A percentile compares a stretch with the other conserved stretches of the same genome.
Evolutionary conservation across 2,113 vertebrate species (phyloP).

Genomic region (Clupea harengus): DNA sequence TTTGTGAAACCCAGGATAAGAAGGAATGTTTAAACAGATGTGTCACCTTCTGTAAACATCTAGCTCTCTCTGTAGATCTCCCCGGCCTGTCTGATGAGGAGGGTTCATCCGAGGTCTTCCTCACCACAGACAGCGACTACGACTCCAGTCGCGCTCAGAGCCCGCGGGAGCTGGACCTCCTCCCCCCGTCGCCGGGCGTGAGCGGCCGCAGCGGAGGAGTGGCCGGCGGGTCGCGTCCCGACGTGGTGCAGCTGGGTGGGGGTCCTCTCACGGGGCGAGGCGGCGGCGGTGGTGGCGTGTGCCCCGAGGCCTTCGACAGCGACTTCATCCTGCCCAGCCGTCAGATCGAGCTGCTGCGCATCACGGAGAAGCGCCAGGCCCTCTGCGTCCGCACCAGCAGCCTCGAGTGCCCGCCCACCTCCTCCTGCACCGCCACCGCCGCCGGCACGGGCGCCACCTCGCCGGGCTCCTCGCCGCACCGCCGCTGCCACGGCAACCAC

Average conservation of each 20-base stretch:
- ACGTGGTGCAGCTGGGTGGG: slow-evolving; percentile 73
- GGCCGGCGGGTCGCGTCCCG: slow-evolving; percentile 74
- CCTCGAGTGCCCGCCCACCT: slow-evolving; percentile 79
- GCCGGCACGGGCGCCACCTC: slow-evolving; percentile 61
- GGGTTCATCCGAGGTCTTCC: slow-evolving; percentile 86
- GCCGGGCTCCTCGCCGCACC: slow-evolving; percentile 61
- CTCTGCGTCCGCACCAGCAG: slow-evolving; percentile 89
- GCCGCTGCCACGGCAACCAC: slow-evolving; percentile 35
- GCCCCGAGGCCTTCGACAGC: slow-evolving; percentile 77
- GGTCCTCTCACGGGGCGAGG: not conserved
- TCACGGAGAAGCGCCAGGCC: slow-evolving; percentile 86
- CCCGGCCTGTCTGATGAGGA: slow-evolving; percentile 83
- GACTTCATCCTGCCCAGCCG: slow-evolving; percentile 88
- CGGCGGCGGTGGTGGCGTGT: slow-evolving; percentile 49
- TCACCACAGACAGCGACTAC: slow-evolving; percentile 85
- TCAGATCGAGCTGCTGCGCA: slow-evolving; percentile 85
- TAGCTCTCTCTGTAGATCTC: slow-evolving; percentile 62
- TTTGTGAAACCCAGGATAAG: not conserved
- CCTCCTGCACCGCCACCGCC: slow-evolving; percentile 55
- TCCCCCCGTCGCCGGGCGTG: slow-evolving; percentile 66
- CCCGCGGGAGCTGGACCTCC: slow-evolving; percentile 81
- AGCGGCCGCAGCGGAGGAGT: slow-evolving; percentile 33
- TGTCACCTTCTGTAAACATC: not conserved
- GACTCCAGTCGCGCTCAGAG: slow-evolving; percentile 85
- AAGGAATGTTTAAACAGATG: not conserved